phyloP scores from a whole-genome alignment of 2,113 vertebrate species.

The Phylloscopus whistleri region DNA sequence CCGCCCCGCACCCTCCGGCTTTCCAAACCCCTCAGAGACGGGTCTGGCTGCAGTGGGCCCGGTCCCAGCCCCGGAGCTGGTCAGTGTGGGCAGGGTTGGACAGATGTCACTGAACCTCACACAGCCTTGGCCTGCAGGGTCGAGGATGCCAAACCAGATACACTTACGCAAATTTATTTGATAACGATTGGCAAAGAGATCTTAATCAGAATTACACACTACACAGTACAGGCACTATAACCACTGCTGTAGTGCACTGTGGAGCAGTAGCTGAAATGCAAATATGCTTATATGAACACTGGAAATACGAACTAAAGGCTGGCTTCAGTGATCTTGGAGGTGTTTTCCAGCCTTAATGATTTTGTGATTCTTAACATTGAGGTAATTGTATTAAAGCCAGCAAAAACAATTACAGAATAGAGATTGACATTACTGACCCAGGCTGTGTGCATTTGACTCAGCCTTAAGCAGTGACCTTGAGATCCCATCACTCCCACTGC shows the following conservation, averaged over 20 bases:
- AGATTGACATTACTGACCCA: not conserved
- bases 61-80: not conserved
- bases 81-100: fast-evolving
- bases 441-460: not conserved
- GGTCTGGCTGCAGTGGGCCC: too few relatives aligned
- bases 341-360: not conserved
- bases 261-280: not conserved
- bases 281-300: fast-evolving
- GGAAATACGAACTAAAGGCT: not conserved
- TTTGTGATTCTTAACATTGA: not conserved
- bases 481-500: not conserved
- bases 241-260: fast-evolving
- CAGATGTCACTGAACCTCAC: fast-evolving
- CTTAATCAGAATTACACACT: not conserved
- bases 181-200: too few relatives aligned
- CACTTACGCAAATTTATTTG: fast-evolving
- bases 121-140: fast-evolving
- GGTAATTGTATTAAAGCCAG: too few relatives aligned
- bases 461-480: not conserved
- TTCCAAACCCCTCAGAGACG: too few relatives aligned
- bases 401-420: not conserved
- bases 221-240: fast-evolving
- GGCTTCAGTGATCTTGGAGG: not conserved
- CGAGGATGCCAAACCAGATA: fast-evolving
- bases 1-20: too few relatives aligned